These are phyloP conservation scores for Xylota sylvarum DNA, from an alignment of 2,888 invertebrate species.

Conservation along the genomic window DNA sequence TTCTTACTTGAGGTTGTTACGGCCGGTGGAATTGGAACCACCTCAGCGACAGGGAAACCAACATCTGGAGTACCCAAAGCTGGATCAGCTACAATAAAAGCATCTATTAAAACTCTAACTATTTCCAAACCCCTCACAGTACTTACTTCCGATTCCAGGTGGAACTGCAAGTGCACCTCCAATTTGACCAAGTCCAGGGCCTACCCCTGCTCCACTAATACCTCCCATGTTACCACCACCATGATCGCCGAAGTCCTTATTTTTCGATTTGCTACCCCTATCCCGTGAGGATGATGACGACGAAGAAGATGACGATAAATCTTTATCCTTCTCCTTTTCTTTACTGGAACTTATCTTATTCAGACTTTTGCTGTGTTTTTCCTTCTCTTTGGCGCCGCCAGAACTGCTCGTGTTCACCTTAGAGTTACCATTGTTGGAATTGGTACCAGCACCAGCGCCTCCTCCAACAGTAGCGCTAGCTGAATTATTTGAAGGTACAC, in stretches of 20 bases:
- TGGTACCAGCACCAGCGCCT: constrained; percentile 76
- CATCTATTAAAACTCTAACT: neutral
- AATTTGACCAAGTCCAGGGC: constrained; percentile 40
- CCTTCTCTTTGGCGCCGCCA: constrained; percentile 83
- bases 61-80: constrained; percentile 78
- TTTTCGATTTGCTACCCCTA: constrained; percentile 84
- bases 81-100: constrained; percentile 84
- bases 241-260: constrained; percentile 80
- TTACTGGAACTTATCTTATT: constrained; percentile 83
- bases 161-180: constrained; percentile 9
- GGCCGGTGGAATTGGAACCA: constrained; percentile 25
- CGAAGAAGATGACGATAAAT: constrained; percentile 81
- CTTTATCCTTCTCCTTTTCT: constrained; percentile 83
- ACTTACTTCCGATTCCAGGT: constrained; percentile 46
- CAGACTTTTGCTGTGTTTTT: constrained; percentile 83
- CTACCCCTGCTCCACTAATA: constrained; percentile 57
- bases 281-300: constrained; percentile 83
- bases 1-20: constrained; percentile 47
- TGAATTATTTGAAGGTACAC: constrained; percentile 42
- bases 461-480: constrained; percentile 66
- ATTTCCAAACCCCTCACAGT: neutral
- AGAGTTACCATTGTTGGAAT: constrained; percentile 71
- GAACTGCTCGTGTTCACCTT: constrained; percentile 57
- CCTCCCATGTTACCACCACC: constrained; percentile 43
- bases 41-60: constrained; percentile 32